A percentile compares a stretch with the other conserved stretches of the same genome.
Evolutionary conservation across 2,113 vertebrate genomes (phyloP).

Genomic region (Acanthisitta chloris): DNA sequence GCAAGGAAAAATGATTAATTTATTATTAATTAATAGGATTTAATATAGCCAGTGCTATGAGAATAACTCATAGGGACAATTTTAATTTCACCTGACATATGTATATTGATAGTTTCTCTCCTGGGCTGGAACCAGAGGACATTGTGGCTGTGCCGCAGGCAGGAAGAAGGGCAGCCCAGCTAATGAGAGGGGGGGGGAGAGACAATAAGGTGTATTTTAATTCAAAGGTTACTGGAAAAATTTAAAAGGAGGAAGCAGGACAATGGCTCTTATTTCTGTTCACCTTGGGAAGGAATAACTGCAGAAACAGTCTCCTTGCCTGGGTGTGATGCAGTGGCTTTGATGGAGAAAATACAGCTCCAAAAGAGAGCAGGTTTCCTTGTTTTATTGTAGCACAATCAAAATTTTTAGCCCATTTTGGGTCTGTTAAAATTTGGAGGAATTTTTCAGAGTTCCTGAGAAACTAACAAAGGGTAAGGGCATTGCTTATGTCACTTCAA

Average conservation of each 20-base stretch:
- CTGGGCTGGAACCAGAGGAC: neutral
- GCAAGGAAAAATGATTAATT: constrained; percentile 18
- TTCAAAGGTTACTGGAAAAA: too few relatives aligned
- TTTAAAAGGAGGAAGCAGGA: neutral
- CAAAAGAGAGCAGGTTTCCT: neutral
- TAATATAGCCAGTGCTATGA: neutral
- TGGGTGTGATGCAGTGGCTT: neutral
- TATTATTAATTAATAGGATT: constrained; percentile 30
- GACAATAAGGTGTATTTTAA: too few relatives aligned
- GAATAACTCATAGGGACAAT: constrained; percentile 8
- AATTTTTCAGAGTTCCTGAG: neutral
- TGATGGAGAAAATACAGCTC: neutral
- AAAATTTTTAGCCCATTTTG: neutral
- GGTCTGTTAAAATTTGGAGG: neutral
- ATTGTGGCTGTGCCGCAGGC: rapidly evolving
- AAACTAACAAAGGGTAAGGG: neutral
- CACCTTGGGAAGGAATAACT: neutral
- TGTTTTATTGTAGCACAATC: neutral
- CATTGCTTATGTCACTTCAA: neutral
- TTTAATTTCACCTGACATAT: constrained; percentile 24
- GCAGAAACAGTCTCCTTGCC: neutral
- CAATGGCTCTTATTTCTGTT: neutral
- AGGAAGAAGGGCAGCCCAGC: neutral
- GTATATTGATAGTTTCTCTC: neutral
- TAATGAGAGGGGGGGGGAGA: neutral